Evolutionary conservation across 2,113 vertebrate species (phyloP).

Genomic region (Cynoglossus semilaevis): DNA sequence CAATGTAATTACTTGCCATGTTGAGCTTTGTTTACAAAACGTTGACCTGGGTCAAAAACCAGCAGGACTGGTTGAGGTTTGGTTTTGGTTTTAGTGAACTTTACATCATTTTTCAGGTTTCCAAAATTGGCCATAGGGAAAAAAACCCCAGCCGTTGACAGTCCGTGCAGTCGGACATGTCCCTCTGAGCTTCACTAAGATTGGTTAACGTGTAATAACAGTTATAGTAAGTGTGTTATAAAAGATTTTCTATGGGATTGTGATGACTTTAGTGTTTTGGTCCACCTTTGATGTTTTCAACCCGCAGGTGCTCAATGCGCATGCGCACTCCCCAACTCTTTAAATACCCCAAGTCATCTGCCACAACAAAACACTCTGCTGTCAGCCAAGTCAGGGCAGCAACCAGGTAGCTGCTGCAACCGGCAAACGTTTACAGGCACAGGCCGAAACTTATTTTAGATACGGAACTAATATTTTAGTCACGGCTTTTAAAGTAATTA

Average conservation of each 20-base stretch:
- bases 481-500: slow-evolving; percentile 35
- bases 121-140: no score
- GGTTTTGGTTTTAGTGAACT: no score
- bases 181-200: no score
- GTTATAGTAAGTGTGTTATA: neutral
- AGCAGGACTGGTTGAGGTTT: no score
- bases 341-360: slow-evolving; percentile 79
- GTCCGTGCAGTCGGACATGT: no score
- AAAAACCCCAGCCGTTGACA: no score
- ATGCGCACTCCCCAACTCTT: slow-evolving; percentile 72
- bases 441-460: slow-evolving; percentile 44
- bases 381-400: slow-evolving; percentile 61
- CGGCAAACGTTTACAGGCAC: slow-evolving; percentile 26
- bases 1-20: no score
- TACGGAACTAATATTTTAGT: slow-evolving; percentile 15
- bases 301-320: slow-evolving; percentile 66
- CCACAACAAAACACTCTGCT: slow-evolving; percentile 75
- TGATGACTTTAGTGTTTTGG: slow-evolving; percentile 58
- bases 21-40: no score
- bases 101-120: no score
- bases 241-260: no score
- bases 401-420: slow-evolving; percentile 18
- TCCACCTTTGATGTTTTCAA: slow-evolving; percentile 56
- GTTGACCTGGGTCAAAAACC: no score
- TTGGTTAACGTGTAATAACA: neutral